Evolutionary conservation across 2,797 vertebrate genomes (phyloP), one percentile per base, ranked within the genome.

Genomic region (Novumbra hubbsi): DNA sequence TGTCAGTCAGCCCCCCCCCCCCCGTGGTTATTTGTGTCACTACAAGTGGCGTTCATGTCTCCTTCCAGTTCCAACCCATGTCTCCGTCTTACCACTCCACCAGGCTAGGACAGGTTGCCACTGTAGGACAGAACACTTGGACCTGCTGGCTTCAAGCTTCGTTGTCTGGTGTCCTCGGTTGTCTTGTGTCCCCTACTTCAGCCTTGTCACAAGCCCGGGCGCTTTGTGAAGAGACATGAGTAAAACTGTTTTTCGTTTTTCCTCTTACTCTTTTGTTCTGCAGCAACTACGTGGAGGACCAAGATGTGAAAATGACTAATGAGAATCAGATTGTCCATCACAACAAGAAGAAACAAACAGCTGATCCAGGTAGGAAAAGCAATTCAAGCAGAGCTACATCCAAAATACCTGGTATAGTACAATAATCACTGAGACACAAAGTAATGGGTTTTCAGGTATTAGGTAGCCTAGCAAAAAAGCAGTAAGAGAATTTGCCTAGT

Each of bases 231-330:
- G 55, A 24, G 6, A 66, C 49, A 63, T 3, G 24, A 67, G 3
- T 38, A 3, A 15, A 15, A 73, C 50, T 8, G 45, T 30, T 69
- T 30, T 69, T 24, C 78, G n/a, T 86, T 16, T 70, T 76, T n/a
- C 19, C 77, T 15, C 67, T 75, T n/a, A 19, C 77, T 57, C 8
- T 27, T 60, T 60, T 60, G 55, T 60, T 60, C 87, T 83, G 1
- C 88, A 98, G 97, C 83, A 95, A 94, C 66, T 93, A 94, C 1
- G 90, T 94, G 68, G 96, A 96, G 82, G 97, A 97, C 81, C 98
- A 99, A 91, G 98, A 99, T 45, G 95, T 99, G 77, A 96, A 94
- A 89, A 94, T 99, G 96, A 96, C 94, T 86, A 96, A 99, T n/a
- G 97, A 99, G 80, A 98, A 98, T 83, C 95, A 96, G 86, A 88